A percentile compares a stretch with the other conserved stretches of the same genome.
Conservation (phyloP, 2,113 vertebrate species). For the Lampris incognitus region DNA sequence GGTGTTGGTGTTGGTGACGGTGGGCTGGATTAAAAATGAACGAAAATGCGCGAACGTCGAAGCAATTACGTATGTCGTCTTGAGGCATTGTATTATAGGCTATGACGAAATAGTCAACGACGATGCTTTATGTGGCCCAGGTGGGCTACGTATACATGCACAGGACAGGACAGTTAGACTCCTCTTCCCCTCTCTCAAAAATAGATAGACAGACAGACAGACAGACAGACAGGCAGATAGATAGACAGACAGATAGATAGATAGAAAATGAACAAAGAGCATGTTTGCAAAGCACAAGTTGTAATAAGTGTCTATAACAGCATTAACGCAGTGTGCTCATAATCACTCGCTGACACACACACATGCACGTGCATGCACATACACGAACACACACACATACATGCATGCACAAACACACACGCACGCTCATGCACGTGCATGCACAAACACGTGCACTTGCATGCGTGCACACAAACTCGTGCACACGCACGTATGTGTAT, state of each 20-base stretch:
- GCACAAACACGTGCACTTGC: slow-evolving; percentile 8
- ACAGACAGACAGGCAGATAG: background rate
- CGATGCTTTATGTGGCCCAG: no score
- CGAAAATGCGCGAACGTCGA: no score
- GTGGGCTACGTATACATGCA: no score
- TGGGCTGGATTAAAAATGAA: no score
- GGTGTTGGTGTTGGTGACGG: no score
- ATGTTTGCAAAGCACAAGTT: slow-evolving; percentile 1
- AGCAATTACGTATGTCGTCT: no score
- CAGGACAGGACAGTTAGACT: no score
- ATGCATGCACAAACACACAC: slow-evolving; percentile 22
- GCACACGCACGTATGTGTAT: slow-evolving; percentile 47
- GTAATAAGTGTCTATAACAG: background rate
- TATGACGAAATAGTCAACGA: no score
- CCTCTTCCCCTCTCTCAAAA: background rate
- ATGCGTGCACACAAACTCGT: background rate
- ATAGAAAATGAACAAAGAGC: slow-evolving; percentile 11
- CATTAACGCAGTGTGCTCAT: slow-evolving; percentile 6
- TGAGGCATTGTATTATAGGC: no score
- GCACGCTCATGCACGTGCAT: slow-evolving; percentile 14
- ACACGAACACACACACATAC: background rate
- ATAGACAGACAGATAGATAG: background rate
- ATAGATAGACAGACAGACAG: background rate
- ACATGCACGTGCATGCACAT: slow-evolving; percentile 37
- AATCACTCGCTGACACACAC: slow-evolving; percentile 13